Conservation (phyloP, 2,113 vertebrate species). For the Tupaia chinensis region DNA sequence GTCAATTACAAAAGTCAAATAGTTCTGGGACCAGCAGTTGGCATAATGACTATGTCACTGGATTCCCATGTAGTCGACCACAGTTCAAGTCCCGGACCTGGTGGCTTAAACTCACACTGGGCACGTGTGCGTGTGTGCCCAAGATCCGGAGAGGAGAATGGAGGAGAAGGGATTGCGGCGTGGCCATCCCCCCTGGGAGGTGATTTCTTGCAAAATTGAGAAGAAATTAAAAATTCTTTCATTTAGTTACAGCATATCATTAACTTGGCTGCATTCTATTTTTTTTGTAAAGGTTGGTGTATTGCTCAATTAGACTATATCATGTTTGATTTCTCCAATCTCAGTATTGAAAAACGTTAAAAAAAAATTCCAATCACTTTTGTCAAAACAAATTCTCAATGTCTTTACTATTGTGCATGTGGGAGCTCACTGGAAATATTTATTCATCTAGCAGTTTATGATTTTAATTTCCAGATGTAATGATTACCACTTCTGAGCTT, state of each 20-base stretch:
- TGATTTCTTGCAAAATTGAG: slow-evolving; percentile 10
- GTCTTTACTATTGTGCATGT: slow-evolving; percentile 80
- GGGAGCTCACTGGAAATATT: slow-evolving; percentile 79
- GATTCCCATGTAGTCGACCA: no score
- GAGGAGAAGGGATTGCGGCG: no score
- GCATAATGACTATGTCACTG: no score
- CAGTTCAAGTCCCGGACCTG: no score
- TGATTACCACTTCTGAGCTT: slow-evolving; percentile 84
- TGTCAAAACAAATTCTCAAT: slow-evolving; percentile 84
- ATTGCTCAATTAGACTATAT: slow-evolving; percentile 77
- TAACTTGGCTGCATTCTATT: slow-evolving; percentile 75
- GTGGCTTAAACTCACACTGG: no score
- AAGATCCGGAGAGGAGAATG: no score
- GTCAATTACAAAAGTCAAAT: not conserved
- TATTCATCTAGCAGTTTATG: slow-evolving; percentile 84
- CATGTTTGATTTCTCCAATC: slow-evolving; percentile 74
- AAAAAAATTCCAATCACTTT: slow-evolving; percentile 85
- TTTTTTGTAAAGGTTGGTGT: slow-evolving; percentile 81
- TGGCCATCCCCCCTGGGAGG: no score
- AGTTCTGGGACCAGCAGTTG: no score
- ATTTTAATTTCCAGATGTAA: slow-evolving; percentile 86
- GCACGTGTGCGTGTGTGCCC: no score
- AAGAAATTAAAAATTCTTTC: slow-evolving; percentile 75
- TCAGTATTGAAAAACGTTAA: slow-evolving; percentile 72
- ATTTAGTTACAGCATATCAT: slow-evolving; percentile 74